phyloP scores from a whole-genome alignment of 2,797 vertebrate genomes.

The Orientallactaga sibirica region DNA sequence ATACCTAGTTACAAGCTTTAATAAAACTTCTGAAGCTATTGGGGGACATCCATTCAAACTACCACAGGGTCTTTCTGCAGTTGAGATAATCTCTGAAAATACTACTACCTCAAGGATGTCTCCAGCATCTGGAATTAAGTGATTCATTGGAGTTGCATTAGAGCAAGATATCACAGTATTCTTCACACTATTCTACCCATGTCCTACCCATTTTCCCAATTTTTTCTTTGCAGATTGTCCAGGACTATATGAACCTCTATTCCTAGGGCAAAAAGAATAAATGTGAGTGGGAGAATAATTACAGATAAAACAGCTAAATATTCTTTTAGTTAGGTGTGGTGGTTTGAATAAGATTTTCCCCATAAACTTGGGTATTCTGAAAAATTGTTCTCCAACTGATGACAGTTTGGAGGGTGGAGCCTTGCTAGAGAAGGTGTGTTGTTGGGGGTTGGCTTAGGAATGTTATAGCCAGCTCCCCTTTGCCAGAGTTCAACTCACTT shows the following conservation, averaged over 20 bases:
- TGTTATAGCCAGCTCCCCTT: too few species aligned
- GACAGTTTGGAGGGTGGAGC: too few species aligned
- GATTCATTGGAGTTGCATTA: neutral
- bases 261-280: neutral
- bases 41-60: too few species aligned
- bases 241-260: neutral
- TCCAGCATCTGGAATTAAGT: neutral
- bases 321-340: neutral
- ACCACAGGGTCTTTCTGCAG: neutral
- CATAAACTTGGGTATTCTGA: too few species aligned
- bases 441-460: too few species aligned
- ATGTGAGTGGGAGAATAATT: neutral
- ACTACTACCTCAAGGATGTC: neutral
- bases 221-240: neutral
- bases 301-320: neutral
- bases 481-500: too few species aligned
- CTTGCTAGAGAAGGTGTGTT: too few species aligned
- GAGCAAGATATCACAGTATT: neutral
- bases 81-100: neutral
- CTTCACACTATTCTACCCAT: neutral
- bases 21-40: too few species aligned
- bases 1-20: too few species aligned
- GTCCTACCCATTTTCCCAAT: neutral
- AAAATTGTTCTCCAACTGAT: too few species aligned
- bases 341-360: too few species aligned